Base-by-base conservation (phyloP, 1,140 invertebrate species). In the Popillia japonica region DNA sequence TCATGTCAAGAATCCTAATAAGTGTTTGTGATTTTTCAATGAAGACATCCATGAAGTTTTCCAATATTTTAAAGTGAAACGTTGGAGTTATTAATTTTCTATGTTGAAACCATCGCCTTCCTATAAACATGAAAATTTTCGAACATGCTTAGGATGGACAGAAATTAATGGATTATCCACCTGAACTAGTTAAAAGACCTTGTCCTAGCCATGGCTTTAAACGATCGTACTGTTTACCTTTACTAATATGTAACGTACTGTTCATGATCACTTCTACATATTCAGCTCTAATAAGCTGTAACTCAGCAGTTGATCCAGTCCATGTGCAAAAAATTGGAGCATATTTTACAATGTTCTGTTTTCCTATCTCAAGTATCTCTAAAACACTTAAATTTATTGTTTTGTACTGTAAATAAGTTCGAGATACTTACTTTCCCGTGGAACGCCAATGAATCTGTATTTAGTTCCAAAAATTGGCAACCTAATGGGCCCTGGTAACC, bases 11-110 rank as follows among this genome's bases (percentile, higher is more conserved):
- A 82, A 92, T 91, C 3, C 91, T 84, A 0, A 93, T 89, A 74
- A 98, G 87, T 20, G 91, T 88, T 3, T 90, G 85, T 40, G 92
- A 89, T 81, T 97, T 94, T 79, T 94, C 92, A 81, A 94, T 93
- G 86, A 98, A 96, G 0, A 96, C 90, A 17, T 92, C 91, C 9
- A 96, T 83, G 83, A 97, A 97, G 80, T 94, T 91, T 80, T 97
- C 93, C 61, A 98, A 88, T 72, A 98, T 96, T 77, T 93, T 91
- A 83, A 96, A 96, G 87, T 97, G 96, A 86, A 98, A 98, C 0
- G 95, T 93, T 23, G 96, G 96, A 1, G 96, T 98, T 9, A 98
- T 87, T 59, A 96, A 88, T 86, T 94, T 96, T n/a, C 96, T 88
- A 22, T 94, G 88, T 7, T 87, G 86, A 72, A 91, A 90, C 96